Conservation (phyloP, 2,113 vertebrate genomes). For the Nothoprocta perdicaria region DNA sequence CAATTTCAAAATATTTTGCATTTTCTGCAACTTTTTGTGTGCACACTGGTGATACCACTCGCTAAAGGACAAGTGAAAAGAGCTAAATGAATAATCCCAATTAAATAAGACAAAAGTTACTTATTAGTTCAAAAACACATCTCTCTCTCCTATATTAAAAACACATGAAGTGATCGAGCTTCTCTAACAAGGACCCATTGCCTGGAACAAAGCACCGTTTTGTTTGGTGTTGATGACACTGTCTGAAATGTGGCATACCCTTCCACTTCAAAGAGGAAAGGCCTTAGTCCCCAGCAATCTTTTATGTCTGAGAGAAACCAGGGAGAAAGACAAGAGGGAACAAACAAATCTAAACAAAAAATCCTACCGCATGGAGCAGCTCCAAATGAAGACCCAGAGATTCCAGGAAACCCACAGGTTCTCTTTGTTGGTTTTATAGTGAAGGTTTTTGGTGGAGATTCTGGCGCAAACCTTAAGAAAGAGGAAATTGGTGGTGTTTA, state of each 20-base stretch:
- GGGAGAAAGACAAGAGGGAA: not conserved
- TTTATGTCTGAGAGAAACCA: not conserved
- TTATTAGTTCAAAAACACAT: not conserved
- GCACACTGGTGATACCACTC: not conserved
- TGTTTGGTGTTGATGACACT: too few relatives aligned
- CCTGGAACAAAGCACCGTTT: not conserved
- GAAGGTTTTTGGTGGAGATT: not conserved
- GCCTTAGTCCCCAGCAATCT: not conserved
- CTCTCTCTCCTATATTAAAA: not conserved
- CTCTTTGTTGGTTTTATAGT: not conserved
- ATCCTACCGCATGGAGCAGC: not conserved
- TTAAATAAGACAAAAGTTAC: not conserved
- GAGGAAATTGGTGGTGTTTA: not conserved
- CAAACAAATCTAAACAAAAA: not conserved
- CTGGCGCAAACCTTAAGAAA: not conserved
- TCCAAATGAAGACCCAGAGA: not conserved
- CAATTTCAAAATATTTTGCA: not conserved
- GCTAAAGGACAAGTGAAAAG: not conserved
- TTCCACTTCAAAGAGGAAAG: not conserved
- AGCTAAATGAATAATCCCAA: slow-evolving; percentile 15
- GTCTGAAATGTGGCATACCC: not conserved
- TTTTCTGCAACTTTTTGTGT: not conserved
- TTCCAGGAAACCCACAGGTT: not conserved
- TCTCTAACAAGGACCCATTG: not conserved
- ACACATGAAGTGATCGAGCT: not conserved